Percentiles rank a stretch among this genome's conserved stretches.
phyloP scores from a whole-genome alignment of 1,140 invertebrate genomes.

The Orius insidiosus region DNA sequence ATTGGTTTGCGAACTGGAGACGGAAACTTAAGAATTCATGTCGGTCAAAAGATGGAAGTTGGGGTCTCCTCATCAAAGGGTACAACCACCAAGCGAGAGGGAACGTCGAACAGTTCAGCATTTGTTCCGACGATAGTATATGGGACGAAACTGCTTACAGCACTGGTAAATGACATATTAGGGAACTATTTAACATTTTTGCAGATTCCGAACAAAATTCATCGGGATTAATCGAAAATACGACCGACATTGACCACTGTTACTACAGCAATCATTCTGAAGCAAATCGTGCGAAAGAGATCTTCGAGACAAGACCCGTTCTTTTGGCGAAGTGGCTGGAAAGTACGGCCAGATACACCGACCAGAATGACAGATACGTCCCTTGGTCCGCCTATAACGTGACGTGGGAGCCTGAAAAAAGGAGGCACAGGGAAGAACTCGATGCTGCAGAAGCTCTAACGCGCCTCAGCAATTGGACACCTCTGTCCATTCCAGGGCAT shows the following conservation, averaged over 20 bases:
- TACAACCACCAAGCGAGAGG: conserved; percentile 51
- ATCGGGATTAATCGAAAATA: neutral
- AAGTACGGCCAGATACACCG: conserved; percentile 39
- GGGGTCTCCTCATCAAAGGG: conserved; percentile 50
- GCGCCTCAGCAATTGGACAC: conserved; percentile 28
- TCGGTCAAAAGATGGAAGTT: conserved; percentile 39
- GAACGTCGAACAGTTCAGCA: conserved; percentile 55
- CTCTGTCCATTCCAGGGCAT: neutral
- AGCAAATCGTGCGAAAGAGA: neutral
- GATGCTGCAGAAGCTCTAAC: conserved; percentile 50
- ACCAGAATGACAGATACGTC: conserved; percentile 24
- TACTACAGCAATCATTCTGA: neutral
- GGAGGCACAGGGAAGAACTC: conserved; percentile 37
- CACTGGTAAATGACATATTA: conserved; percentile 4
- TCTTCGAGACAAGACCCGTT: conserved; percentile 21
- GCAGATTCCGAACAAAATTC: conserved; percentile 6
- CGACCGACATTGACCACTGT: conserved; percentile 4
- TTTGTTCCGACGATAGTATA: conserved; percentile 52
- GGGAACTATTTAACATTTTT: neutral
- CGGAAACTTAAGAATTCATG: conserved; percentile 52
- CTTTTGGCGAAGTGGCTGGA: conserved; percentile 48
- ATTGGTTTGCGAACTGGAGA: conserved; percentile 61
- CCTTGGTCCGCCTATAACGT: conserved; percentile 32
- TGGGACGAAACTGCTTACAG: conserved; percentile 35
- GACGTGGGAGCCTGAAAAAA: conserved; percentile 4